Base-by-base conservation (phyloP, 2,888 invertebrate genomes). In the Drosophila bunnanda region DNA sequence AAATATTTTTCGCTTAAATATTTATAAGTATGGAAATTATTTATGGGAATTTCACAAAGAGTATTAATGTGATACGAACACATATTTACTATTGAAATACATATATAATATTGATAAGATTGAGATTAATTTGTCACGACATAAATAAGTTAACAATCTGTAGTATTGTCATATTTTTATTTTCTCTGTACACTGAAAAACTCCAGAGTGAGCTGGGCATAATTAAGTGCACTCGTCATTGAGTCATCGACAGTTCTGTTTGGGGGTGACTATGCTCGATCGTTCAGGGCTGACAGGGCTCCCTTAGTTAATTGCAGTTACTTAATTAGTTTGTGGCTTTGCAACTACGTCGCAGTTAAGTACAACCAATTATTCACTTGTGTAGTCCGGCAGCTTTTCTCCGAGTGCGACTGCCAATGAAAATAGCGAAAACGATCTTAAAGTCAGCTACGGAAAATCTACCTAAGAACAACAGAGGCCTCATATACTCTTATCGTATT, bases 301-400 rank as follows among this genome's bases (percentile, higher is more conserved):
- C 59, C 34, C 62, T 53, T 36, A 28, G 64, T 58, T 66, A 79
- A 76, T 82, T 76, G 76, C 69, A 76, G 55, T 77, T 79, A 71
- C 66, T 84, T 69, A 75, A 81, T 73, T 71, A 46, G 60, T 44
- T 64, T 28, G 59, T 36, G 52, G 59, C 53, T 25, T 22, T 56
- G 20, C 43, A 46, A 43, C 58, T 57, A 43, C 46, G 39, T 56
- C 66, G 58, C 44, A 75, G 56, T 57, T 43, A 53, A 44, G 43
- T 54, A 59, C 38, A 66, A 69, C 55, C 65, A 77, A 79, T 82
- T 73, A 79, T 72, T 75, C 43, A 56, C 68, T 67, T 75, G 48
- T 59, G 59, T 59, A 79, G 61, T 58, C 41, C 44, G 64, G 30
- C 71, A 52, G 36, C 50, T 53, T 57, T 34, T 36, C 34, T 25